Base-by-base conservation (phyloP, 2,888 invertebrate species). In the Vesta saturnalis region DNA sequence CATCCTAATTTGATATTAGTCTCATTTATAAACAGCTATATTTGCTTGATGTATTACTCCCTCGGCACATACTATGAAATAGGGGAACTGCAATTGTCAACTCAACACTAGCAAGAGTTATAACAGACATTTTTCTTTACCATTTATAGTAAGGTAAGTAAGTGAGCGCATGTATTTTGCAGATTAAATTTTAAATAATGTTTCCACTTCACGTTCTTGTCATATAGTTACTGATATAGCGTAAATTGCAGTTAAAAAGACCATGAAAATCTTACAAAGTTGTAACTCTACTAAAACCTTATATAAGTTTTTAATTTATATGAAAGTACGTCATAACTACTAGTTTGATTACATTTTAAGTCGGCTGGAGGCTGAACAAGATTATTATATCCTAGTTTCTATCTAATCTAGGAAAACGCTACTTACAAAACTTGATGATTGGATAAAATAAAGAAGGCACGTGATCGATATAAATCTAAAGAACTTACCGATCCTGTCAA, bases 71-170 rank as follows among this genome's bases (percentile, higher is more conserved):
- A 72, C 74, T 77, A 75, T 74, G 71, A 62, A 69, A 73, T 77
- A 79, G 80, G 79, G 79, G 77, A 76, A 76, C 59, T 67, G 77
- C 82, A 82, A 83, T 83, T 83, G 83, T 82, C 83, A 82, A 82
- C 81, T 82, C 82, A 80, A 82, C 83, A 82, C 82, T 80, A 77
- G 78, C 77, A 78, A 77, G 80, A 83, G 77, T 83, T 82, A 83
- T 83, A 74, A 77, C 80, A 64, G 77, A 77, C 79, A 83, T 83
- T 83, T 82, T 83, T 83, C 82, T 81, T 49, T 49, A 18, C 6
- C 47, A 49, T 49, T 49, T 49, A 15, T 79, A 77, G 77, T 79
- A 77, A 77, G 75, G 78, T 79, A 79, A 55, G 64, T 69, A 71
- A 74, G 71, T 77, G 75, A 73, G 73, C 70, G 76, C 75, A 75